Conservation (phyloP, 2,113 vertebrate species). For the Anguilla rostrata region DNA sequence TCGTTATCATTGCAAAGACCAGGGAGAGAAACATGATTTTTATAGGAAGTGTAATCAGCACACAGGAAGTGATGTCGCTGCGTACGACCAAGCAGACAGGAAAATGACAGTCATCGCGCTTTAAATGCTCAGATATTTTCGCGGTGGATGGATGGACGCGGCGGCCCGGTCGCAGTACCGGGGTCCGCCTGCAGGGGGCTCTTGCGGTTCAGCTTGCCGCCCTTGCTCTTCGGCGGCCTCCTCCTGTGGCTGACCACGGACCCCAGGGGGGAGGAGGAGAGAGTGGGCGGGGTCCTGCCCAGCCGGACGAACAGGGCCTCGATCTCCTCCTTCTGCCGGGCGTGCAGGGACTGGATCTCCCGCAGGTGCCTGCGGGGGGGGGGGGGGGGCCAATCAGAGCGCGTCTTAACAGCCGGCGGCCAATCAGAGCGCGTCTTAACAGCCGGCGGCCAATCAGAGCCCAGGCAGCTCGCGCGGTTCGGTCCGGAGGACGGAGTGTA, state of each 20-base stretch:
- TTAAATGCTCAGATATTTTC: no score
- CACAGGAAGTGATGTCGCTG: no score
- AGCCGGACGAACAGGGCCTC: conserved; percentile 84
- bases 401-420: no score
- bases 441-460: neutral
- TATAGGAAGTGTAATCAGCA: no score
- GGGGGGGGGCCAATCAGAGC: neutral
- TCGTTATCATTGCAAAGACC: no score
- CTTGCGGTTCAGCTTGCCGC: conserved; percentile 81
- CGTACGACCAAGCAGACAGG: no score
- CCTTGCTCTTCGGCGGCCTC: conserved; percentile 80
- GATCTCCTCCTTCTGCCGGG: conserved; percentile 92
- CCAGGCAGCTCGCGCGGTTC: no score
- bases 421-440: neutral
- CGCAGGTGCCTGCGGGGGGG: conserved; percentile 93
- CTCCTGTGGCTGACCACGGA: conserved; percentile 77
- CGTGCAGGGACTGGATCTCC: conserved; percentile 92
- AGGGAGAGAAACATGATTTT: no score
- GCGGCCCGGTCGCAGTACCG: neutral
- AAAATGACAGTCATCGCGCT: no score
- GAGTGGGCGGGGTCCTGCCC: conserved; percentile 86
- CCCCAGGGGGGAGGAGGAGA: conserved; percentile 78
- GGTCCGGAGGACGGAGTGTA: no score
- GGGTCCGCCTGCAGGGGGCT: conserved; percentile 80
- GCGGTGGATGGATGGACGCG: neutral